Evolutionary conservation across 2,888 invertebrate species (phyloP).

Genomic region (Acanthacorydalis orientalis): DNA sequence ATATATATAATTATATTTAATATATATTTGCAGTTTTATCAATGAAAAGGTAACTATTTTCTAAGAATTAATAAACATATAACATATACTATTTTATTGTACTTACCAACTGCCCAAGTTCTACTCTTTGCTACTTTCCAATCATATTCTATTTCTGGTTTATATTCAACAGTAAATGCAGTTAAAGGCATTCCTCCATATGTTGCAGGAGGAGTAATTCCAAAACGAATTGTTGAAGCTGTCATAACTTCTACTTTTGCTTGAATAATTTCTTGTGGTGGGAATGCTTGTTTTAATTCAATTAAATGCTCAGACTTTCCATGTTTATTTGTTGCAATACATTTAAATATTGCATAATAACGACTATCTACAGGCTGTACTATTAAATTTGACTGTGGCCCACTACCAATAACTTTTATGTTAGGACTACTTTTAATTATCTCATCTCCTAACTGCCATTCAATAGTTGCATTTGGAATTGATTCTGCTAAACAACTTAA

Average conservation of each 20-base stretch:
- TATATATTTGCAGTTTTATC: too few relatives aligned
- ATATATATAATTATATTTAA: too few relatives aligned
- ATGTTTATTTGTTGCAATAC: constrained; percentile 60
- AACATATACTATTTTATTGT: neutral
- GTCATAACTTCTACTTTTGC: constrained; percentile 52
- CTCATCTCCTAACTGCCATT: constrained; percentile 46
- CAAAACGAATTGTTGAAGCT: constrained; percentile 72
- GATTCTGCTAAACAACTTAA: constrained; percentile 73
- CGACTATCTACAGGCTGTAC: constrained; percentile 47
- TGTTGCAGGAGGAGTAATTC: constrained; percentile 55
- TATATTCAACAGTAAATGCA: constrained; percentile 60
- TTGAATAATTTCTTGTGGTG: constrained; percentile 48
- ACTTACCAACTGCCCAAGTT: constrained; percentile 56
- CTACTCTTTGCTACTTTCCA: constrained; percentile 55
- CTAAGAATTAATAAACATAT: neutral
- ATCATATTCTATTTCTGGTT: constrained; percentile 42
- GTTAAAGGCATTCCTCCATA: constrained; percentile 60
- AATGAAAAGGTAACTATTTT: too few relatives aligned
- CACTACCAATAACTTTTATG: constrained; percentile 43
- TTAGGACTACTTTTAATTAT: constrained; percentile 28
- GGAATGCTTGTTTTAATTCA: constrained; percentile 53
- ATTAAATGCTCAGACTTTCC: constrained; percentile 53
- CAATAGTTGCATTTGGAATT: constrained; percentile 82
- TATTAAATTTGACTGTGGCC: constrained; percentile 54
- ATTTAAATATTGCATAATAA: constrained; percentile 62